Conservation (phyloP, 1,140 invertebrate species). For the Drosophila watanabei region DNA sequence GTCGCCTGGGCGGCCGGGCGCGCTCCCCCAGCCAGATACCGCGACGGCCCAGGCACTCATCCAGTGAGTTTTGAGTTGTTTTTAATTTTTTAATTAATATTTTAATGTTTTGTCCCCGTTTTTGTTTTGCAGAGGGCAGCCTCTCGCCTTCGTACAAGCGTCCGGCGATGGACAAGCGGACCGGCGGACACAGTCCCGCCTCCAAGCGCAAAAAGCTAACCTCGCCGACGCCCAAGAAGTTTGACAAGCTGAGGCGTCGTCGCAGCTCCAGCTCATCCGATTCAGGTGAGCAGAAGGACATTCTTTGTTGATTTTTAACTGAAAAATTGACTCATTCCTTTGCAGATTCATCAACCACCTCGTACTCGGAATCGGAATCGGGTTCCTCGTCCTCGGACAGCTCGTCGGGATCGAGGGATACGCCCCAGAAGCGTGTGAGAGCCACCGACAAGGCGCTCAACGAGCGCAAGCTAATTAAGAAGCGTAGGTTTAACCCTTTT, state of each 20-base stretch:
- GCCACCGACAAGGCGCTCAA: slow-evolving; percentile 83
- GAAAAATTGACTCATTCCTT: not conserved
- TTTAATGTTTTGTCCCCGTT: not conserved
- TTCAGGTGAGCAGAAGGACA: slow-evolving; percentile 86
- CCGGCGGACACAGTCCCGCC: slow-evolving; percentile 64
- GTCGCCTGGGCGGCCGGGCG: slow-evolving; percentile 51
- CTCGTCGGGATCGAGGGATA: slow-evolving; percentile 84
- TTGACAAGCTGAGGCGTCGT: slow-evolving; percentile 64
- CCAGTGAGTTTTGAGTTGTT: slow-evolving; percentile 56
- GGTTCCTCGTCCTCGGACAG: slow-evolving; percentile 87
- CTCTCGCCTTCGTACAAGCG: slow-evolving; percentile 73
- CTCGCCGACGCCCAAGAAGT: slow-evolving; percentile 66
- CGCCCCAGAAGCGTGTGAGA: slow-evolving; percentile 78
- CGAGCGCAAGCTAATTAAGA: slow-evolving; percentile 86
- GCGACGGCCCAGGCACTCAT: slow-evolving; percentile 63
- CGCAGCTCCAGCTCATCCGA: slow-evolving; percentile 85
- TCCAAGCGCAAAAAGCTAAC: slow-evolving; percentile 72
- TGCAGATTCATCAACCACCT: slow-evolving; percentile 86
- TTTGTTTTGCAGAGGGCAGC: slow-evolving; percentile 46
- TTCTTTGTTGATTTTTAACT: no score
- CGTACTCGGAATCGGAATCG: slow-evolving; percentile 86
- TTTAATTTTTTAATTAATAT: not conserved
- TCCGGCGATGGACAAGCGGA: slow-evolving; percentile 58
- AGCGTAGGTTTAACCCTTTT: slow-evolving; percentile 59
- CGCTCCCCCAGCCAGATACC: slow-evolving; percentile 76